These are phyloP conservation scores for Drosophila arizonae DNA, from an alignment of 1,140 invertebrate species.

Conservation along the genomic window DNA sequence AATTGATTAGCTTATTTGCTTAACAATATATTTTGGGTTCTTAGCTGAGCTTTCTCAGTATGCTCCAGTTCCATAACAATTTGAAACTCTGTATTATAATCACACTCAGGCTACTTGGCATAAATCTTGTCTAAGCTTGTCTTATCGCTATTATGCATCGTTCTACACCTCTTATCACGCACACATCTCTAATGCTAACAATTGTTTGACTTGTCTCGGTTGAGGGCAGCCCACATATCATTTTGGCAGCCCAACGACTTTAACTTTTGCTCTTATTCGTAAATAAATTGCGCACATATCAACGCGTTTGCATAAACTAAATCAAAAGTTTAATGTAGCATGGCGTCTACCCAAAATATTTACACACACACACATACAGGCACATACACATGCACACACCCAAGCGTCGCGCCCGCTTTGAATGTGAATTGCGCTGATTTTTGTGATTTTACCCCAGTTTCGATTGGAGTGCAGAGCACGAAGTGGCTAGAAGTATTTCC, in stretches of 20 bases:
- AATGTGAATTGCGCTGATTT: constrained; percentile 52
- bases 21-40: too few relatives aligned
- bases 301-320: constrained; percentile 76
- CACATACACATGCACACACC: constrained; percentile 1
- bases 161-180: constrained; percentile 9
- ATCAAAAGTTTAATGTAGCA: constrained; percentile 76
- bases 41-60: too few relatives aligned
- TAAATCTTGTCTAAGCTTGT: background rate
- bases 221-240: constrained; percentile 30
- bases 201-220: constrained; percentile 17
- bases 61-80: background rate
- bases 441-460: constrained; percentile 73
- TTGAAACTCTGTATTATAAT: background rate
- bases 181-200: constrained; percentile 10
- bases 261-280: constrained; percentile 27
- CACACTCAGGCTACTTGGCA: background rate
- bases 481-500: constrained; percentile 75
- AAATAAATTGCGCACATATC: constrained; percentile 59
- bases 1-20: too few relatives aligned
- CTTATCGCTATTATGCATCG: background rate
- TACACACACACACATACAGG: constrained; percentile 10
- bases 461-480: constrained; percentile 61
- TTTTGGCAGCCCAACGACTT: constrained; percentile 16
- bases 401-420: constrained; percentile 1
- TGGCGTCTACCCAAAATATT: constrained; percentile 54